Evolutionary conservation across 2,888 invertebrate species (phyloP).

Genomic region (Sarcophaga carnaria): DNA sequence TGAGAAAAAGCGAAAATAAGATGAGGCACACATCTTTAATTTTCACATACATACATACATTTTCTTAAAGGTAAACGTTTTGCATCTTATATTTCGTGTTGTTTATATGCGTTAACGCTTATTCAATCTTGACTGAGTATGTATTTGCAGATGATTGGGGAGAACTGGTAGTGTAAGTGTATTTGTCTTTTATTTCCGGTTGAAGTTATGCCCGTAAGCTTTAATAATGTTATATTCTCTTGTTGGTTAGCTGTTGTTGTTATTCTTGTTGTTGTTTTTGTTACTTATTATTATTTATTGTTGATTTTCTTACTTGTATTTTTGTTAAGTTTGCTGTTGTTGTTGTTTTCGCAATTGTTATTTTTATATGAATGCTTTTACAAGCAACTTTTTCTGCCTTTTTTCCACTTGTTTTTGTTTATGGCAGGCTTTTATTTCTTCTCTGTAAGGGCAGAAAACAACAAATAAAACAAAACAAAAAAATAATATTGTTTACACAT

Average conservation of each 20-base stretch:
- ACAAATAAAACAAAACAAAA: conserved; percentile 6
- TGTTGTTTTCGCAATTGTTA: conserved; percentile 47
- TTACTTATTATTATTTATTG: conserved; percentile 21
- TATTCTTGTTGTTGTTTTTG: conserved; percentile 1
- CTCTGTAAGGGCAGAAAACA: background rate
- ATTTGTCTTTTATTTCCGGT: conserved; percentile 62
- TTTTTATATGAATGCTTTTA: conserved; percentile 41
- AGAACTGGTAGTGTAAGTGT: conserved; percentile 35
- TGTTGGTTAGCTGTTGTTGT: conserved; percentile 8
- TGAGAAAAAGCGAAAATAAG: too few species aligned
- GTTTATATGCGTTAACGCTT: background rate
- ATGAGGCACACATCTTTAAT: too few species aligned
- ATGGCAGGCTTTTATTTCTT: conserved; percentile 30
- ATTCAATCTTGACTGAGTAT: background rate
- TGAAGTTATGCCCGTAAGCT: conserved; percentile 61
- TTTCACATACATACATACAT: background rate
- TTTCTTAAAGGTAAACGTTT: too few species aligned
- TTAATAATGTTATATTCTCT: conserved; percentile 57
- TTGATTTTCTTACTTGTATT: conserved; percentile 27
- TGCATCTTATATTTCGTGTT: too few species aligned
- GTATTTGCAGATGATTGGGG: background rate
- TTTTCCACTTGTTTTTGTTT: background rate
- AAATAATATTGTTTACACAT: conserved; percentile 48
- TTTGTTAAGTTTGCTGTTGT: background rate
- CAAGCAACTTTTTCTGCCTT: conserved; percentile 15